Evolutionary conservation across 2,797 vertebrate genomes (phyloP).

Genomic region (Cottoperca gobio): DNA sequence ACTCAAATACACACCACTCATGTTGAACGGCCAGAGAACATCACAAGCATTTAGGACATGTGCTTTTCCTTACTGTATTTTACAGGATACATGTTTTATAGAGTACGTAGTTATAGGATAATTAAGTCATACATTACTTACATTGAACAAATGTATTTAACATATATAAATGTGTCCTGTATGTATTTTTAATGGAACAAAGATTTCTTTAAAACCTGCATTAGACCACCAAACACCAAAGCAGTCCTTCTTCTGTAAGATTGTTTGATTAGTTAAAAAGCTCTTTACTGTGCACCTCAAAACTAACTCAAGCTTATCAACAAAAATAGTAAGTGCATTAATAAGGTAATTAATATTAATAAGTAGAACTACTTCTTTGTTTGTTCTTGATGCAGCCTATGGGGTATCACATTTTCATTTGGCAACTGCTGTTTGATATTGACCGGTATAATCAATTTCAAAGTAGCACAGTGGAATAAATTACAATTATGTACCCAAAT

Average conservation of each 20-base stretch:
- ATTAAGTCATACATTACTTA: background rate
- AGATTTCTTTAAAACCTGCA: background rate
- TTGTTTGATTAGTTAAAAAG: background rate
- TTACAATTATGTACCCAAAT: conserved; percentile 7
- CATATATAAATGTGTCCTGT: background rate
- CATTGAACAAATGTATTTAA: background rate
- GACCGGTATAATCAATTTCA: conserved; percentile 1
- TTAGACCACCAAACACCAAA: conserved; percentile 21
- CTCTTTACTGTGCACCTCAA: background rate
- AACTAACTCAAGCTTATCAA: background rate
- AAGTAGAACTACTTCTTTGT: background rate
- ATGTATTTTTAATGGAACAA: background rate
- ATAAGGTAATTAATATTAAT: background rate
- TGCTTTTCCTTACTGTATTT: background rate
- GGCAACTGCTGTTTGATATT: conserved; percentile 24
- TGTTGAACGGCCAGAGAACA: background rate
- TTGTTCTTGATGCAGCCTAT: background rate
- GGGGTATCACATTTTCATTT: background rate
- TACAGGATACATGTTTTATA: too few relatives aligned
- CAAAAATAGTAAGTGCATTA: background rate
- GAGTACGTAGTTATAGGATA: too few relatives aligned
- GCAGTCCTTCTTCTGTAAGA: background rate
- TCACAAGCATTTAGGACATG: background rate
- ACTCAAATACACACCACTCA: background rate
- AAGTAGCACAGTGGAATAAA: conserved; percentile 1